Conservation (phyloP, 2,888 invertebrate genomes). For the Neoitamus cyanurus region DNA sequence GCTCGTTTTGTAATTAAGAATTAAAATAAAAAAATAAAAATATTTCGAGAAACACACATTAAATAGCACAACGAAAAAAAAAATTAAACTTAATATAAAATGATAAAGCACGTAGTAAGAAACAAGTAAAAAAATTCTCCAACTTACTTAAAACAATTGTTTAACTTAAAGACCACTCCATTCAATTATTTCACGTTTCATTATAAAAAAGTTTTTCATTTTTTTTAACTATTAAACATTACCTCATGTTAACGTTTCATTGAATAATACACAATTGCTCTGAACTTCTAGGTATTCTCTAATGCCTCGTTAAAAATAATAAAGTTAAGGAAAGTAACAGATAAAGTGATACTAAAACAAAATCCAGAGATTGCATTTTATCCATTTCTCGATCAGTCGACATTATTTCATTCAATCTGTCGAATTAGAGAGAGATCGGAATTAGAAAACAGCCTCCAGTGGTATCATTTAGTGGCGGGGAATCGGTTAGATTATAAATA, state of each 20-base stretch:
- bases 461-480: slow-evolving; percentile 13
- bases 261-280: slow-evolving; percentile 1
- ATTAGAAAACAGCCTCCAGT: slow-evolving; percentile 34
- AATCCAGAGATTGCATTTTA: slow-evolving; percentile 37
- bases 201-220: background rate
- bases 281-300: background rate
- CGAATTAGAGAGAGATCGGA: slow-evolving; percentile 39
- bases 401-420: slow-evolving; percentile 40
- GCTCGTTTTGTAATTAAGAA: too few species aligned
- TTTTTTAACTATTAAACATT: background rate
- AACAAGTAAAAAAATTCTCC: slow-evolving; percentile 33
- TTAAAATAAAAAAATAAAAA: background rate
- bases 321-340: background rate
- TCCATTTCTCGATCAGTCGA: slow-evolving; percentile 40
- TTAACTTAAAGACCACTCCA: slow-evolving; percentile 19
- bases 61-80: background rate
- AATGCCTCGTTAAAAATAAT: background rate
- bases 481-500: slow-evolving; percentile 27
- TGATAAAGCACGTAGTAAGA: background rate
- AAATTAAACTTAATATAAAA: background rate
- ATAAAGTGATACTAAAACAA: background rate
- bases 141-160: background rate
- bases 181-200: background rate
- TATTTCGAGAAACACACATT: background rate
- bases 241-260: slow-evolving; percentile 1